phyloP scores from a whole-genome alignment of 2,113 vertebrate genomes.

The Ramphastos sulfuratus region DNA sequence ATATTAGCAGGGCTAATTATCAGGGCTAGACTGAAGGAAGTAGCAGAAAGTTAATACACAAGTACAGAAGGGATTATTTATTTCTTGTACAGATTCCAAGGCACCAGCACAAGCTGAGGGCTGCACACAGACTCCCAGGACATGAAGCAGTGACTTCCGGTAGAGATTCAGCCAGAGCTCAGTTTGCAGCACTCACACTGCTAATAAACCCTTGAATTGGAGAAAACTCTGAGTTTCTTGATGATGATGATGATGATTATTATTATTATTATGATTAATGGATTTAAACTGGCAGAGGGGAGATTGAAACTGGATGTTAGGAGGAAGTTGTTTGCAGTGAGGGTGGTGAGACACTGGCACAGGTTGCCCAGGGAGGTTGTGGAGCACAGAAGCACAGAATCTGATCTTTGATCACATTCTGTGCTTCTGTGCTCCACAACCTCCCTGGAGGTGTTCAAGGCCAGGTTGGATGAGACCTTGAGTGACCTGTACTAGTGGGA shows the following conservation, averaged over 20 bases:
- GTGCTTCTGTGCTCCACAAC: no score
- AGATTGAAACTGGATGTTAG: no score
- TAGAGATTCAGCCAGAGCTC: not conserved
- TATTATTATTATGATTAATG: not conserved
- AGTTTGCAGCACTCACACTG: not conserved
- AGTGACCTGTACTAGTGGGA: no score
- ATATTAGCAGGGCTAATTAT: conserved; percentile 23
- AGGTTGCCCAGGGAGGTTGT: no score
- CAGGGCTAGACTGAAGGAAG: conserved; percentile 27
- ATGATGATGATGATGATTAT: not conserved
- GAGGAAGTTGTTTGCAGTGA: no score
- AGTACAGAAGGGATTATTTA: conserved; percentile 33
- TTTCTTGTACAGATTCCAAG: conserved; percentile 14
- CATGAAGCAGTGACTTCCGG: not conserved
- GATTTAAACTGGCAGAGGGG: no score
- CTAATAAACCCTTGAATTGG: not conserved
- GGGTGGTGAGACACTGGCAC: no score
- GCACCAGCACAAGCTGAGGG: conserved; percentile 16
- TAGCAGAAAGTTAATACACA: conserved; percentile 13
- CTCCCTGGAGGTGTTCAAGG: no score
- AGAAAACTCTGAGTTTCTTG: not conserved
- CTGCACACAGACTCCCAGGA: not conserved
- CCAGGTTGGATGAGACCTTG: no score
- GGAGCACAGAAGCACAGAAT: no score
- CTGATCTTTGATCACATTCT: no score